Evolutionary conservation across 2,797 vertebrate genomes (phyloP).

Genomic region (Rhynchonycteris naso): DNA sequence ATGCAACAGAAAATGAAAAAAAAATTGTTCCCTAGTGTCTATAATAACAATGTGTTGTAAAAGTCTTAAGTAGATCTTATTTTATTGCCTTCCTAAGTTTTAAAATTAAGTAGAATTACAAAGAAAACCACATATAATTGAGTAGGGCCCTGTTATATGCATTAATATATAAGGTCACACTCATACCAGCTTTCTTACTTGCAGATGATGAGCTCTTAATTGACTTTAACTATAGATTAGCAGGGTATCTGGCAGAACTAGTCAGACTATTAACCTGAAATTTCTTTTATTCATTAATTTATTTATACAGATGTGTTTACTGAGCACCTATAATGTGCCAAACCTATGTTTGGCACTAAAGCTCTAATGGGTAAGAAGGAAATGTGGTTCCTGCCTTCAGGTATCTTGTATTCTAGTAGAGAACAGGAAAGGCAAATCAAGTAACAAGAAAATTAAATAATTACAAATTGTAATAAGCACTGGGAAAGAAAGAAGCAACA

Average conservation of each 20-base stretch:
- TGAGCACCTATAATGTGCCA: not conserved
- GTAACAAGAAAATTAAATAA: not conserved
- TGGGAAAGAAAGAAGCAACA: conserved; percentile 2
- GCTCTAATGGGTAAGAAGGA: not conserved
- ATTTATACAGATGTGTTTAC: not conserved
- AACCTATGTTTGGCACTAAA: not conserved
- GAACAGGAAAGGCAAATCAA: conserved; percentile 7
- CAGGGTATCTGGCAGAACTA: not conserved
- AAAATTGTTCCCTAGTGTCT: no score
- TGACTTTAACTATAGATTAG: not conserved
- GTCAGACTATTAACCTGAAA: not conserved
- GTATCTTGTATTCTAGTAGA: not conserved
- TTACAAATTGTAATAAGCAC: not conserved
- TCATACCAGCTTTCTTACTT: not conserved
- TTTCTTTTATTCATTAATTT: not conserved
- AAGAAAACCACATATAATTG: not conserved
- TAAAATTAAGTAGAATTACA: conserved; percentile 1
- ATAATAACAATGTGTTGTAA: not conserved
- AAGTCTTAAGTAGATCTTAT: not conserved
- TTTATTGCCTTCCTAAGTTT: conserved; percentile 7
- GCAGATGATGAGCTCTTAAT: not conserved
- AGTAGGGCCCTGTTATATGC: not conserved
- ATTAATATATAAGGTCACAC: not conserved
- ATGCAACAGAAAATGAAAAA: no score
- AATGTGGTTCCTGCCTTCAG: not conserved